Evolutionary conservation across 2,113 vertebrate species (phyloP).

Genomic region (Lynx canadensis): DNA sequence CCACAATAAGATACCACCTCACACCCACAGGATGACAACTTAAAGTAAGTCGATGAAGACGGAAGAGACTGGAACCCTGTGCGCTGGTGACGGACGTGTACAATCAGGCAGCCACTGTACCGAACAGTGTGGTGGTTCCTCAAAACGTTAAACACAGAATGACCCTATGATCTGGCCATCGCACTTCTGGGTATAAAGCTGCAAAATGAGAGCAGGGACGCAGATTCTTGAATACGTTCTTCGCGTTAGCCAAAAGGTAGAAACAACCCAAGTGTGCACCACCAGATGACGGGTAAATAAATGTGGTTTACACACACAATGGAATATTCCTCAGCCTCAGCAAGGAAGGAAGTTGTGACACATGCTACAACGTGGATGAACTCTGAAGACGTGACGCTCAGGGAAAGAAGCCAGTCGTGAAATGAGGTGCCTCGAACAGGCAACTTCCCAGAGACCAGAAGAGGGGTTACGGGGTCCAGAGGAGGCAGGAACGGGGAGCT

Average conservation of each 20-base stretch:
- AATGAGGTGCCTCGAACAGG: neutral
- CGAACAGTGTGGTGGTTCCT: neutral
- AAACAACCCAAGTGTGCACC: neutral
- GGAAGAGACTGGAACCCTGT: neutral
- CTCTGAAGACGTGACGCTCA: neutral
- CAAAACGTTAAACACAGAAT: neutral
- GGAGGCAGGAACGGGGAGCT: neutral
- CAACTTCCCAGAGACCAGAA: neutral
- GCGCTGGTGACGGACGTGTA: neutral
- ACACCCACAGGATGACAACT: neutral
- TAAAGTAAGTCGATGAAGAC: neutral
- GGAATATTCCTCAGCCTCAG: neutral
- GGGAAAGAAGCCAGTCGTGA: neutral
- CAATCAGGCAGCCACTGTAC: neutral
- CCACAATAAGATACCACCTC: neutral
- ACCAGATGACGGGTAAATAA: neutral
- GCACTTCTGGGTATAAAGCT: neutral
- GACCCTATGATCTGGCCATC: neutral
- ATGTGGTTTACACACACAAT: neutral
- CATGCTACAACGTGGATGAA: neutral
- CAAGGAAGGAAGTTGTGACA: neutral
- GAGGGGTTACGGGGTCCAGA: fast-evolving
- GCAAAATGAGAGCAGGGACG: neutral
- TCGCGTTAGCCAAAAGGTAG: neutral
- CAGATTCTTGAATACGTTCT: neutral